Evolutionary conservation across 2,888 invertebrate genomes (phyloP), one percentile per base, ranked within the genome.

Genomic region (Stenotaenia linearis): DNA sequence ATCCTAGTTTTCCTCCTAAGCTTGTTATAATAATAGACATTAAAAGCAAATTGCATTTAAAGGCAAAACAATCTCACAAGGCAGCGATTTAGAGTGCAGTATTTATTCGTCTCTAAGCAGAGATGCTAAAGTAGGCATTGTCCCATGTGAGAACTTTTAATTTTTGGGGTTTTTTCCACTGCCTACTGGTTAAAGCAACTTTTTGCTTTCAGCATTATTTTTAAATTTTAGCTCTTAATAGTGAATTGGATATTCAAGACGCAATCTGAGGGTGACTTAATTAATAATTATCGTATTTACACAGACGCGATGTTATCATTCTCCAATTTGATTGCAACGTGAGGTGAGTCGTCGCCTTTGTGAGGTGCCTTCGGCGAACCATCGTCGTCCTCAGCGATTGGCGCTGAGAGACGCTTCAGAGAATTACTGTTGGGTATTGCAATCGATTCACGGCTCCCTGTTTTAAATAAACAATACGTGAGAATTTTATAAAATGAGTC

Each of bases 371-470:
- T n/a, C n/a, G n/a, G n/a, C 5, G 10, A 10, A 69, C 15, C 25
- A 15, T 25, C 77, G 18, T 77, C 77, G 40, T 77, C 77, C 21
- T 77, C 40, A 23, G 77, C 77, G 3, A 77, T 28, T 23, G 77
- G 77, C 9, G 77, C 77, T 23, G 28, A 10, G 28, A 45, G n/a
- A 28, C 10, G 21, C 25, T 37, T 77, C 12, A 28, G 4, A 15
- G 69, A 69, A 45, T 40, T 77, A 25, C 40, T 77, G 45, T 77
- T 77, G 77, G 45, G 37, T 21, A 45, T 10, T 15, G 77, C 10
- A 23, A 45, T 35, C 10, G 77, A 77, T 15, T 45, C 77, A 23
- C 45, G 77, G 40, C 77, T 77, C 23, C 77, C 77, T 77, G 77
- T 77, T 23, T 37, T 23, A 45, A 28, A 69, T 28, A 69, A 28